These are phyloP conservation scores for Enteromius anoplus DNA, from an alignment of 2,797 vertebrate genomes.

Conservation along the genomic window DNA sequence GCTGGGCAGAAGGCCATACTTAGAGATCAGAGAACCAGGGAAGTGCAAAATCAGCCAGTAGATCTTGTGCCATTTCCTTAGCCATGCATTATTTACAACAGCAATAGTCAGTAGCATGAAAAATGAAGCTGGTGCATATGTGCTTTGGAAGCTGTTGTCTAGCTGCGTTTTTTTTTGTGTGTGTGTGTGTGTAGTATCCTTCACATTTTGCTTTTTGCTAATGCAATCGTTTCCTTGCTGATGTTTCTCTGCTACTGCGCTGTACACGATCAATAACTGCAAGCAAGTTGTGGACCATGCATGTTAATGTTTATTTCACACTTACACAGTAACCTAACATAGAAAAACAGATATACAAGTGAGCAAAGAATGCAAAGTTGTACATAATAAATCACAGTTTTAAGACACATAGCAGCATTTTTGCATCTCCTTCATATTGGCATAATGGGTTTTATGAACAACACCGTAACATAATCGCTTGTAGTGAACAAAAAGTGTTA, in stretches of 20 bases:
- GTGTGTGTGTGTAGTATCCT: background rate
- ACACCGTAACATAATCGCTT: constrained; percentile 1
- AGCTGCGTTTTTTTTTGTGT: constrained; percentile 2
- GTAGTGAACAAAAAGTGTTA: background rate
- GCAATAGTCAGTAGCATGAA: constrained; percentile 55
- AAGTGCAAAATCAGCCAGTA: constrained; percentile 52
- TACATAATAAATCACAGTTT: constrained; percentile 60
- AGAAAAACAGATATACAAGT: constrained; percentile 65
- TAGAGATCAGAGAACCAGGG: constrained; percentile 25
- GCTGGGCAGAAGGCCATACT: constrained; percentile 41
- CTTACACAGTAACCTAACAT: constrained; percentile 74
- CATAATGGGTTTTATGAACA: constrained; percentile 34
- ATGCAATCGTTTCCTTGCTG: constrained; percentile 4
- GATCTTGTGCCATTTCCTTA: constrained; percentile 53
- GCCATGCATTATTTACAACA: constrained; percentile 54
- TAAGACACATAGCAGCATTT: constrained; percentile 66
- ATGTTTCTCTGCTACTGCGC: background rate
- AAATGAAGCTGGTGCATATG: constrained; percentile 48
- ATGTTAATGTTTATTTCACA: constrained; percentile 82
- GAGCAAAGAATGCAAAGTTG: constrained; percentile 54
- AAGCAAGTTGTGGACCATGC: constrained; percentile 73
- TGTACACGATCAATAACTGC: constrained; percentile 22
- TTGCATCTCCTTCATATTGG: constrained; percentile 51
- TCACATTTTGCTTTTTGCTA: constrained; percentile 16
- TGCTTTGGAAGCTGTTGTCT: constrained; percentile 27